Conservation (phyloP, 2,888 invertebrate genomes). For the Coremacera marginata region DNA sequence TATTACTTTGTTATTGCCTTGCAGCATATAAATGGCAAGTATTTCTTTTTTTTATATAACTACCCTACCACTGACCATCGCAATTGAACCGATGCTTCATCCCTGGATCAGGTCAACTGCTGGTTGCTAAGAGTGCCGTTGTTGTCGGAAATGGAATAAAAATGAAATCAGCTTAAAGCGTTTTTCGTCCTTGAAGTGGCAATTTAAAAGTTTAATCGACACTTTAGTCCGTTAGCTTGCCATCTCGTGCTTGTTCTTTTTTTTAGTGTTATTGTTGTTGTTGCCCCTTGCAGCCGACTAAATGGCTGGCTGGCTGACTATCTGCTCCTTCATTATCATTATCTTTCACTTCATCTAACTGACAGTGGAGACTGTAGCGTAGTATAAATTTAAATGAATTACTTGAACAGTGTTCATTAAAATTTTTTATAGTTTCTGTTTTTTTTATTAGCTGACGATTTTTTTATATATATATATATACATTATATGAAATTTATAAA, state of each 20-base stretch:
- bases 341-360: neutral
- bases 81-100: neutral
- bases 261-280: neutral
- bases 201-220: conserved; percentile 36
- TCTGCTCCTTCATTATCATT: neutral
- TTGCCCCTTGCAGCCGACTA: neutral
- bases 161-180: conserved; percentile 28
- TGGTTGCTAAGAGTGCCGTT: neutral
- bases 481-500: no score
- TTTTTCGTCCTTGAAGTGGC: conserved; percentile 24
- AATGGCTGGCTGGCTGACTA: neutral
- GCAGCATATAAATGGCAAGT: neutral
- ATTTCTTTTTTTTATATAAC: neutral
- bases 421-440: neutral
- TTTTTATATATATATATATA: no score
- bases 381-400: conserved; percentile 5
- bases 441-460: neutral
- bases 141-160: conserved; percentile 25
- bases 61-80: neutral
- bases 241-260: neutral
- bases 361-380: neutral
- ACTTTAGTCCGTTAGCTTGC: conserved; percentile 20
- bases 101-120: neutral
- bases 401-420: neutral
- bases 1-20: neutral